Conservation (phyloP, 1,140 invertebrate species). For the Bombyx mori region ASM3026992v2 NC_085122.1:3818501-3819000, state of each 20-base stretch:
- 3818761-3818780: slow-evolving; percentile 83
- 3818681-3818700: too few relatives aligned
- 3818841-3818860: slow-evolving; percentile 84
- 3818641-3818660: too few relatives aligned
- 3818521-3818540: too few relatives aligned
- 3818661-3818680: too few relatives aligned
- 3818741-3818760: slow-evolving; percentile 90
- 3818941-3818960: slow-evolving; percentile 86
- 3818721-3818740: slow-evolving; percentile 74
- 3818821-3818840: slow-evolving; percentile 88
- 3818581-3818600: too few relatives aligned
- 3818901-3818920: slow-evolving; percentile 70
- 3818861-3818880: slow-evolving; percentile 78
- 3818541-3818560: too few relatives aligned
- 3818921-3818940: slow-evolving; percentile 84
- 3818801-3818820: slow-evolving; percentile 82
- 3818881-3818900: slow-evolving; percentile 74
- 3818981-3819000: slow-evolving; percentile 10
- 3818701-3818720: too few relatives aligned
- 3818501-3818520: too few relatives aligned
- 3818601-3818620: too few relatives aligned
- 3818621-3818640: too few relatives aligned
- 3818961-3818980: slow-evolving; percentile 70
- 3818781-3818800: slow-evolving; percentile 85
- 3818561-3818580: too few relatives aligned